A percentile compares a stretch with the other conserved stretches of the same genome.
These are phyloP conservation scores for Trichomycterus rosablanca DNA, from an alignment of 2,113 vertebrate species.

Conservation along the genomic window DNA sequence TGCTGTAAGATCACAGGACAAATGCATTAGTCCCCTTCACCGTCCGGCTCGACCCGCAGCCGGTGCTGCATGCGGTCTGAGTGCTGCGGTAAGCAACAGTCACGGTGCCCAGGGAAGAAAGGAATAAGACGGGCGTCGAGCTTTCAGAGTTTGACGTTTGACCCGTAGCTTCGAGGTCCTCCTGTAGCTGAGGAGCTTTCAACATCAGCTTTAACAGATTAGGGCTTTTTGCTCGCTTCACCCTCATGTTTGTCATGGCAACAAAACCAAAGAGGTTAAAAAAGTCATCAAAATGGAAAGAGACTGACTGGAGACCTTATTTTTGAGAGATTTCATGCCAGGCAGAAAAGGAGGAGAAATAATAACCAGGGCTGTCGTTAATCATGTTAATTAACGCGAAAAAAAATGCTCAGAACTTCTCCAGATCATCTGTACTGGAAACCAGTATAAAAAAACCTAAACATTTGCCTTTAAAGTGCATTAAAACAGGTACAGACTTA, in stretches of 20 bases:
- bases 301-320: not conserved
- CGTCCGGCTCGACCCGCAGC: not conserved
- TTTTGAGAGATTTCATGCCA: not conserved
- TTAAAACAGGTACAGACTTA: no score
- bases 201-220: conserved; percentile 13
- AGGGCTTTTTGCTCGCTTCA: not conserved
- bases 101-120: not conserved
- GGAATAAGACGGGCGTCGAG: not conserved
- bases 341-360: no score
- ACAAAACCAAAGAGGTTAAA: conserved; percentile 33
- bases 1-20: not conserved
- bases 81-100: conserved; percentile 4
- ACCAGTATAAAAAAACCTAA: no score
- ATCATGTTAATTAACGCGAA: no score
- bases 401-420: no score
- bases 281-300: conserved; percentile 15
- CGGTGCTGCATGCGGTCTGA: not conserved
- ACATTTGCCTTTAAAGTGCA: no score
- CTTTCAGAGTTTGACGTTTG: conserved; percentile 10
- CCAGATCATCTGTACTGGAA: no score
- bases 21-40: conserved; percentile 5
- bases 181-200: not conserved
- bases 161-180: not conserved
- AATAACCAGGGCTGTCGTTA: no score
- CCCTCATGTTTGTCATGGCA: conserved; percentile 41